Evolutionary conservation across 2,113 vertebrate genomes (phyloP), one percentile per base, ranked within the genome.

Genomic region (Plestiodon gilberti): DNA sequence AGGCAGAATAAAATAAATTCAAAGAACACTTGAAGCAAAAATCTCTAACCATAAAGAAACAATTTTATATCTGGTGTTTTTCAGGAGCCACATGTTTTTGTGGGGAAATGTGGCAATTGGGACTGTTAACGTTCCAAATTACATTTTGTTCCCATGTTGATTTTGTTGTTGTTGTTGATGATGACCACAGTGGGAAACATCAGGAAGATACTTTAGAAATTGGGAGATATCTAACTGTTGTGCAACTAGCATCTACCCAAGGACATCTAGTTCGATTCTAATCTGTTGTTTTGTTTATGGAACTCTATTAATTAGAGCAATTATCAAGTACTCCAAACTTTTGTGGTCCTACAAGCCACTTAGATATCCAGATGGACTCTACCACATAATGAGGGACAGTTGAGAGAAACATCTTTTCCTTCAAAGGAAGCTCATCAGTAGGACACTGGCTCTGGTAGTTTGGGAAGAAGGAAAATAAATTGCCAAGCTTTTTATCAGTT

Each of bases 71-170:
- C 38, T 67, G 25, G 75, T 6, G 35, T 69, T 57, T 69, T 57
- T 15, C 55, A 35, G 40, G n/a, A n/a, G 8, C 25, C 52, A 40
- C 23, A 48, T 14, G 2, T 69, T 78, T 8, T 28, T 59, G 9
- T 22, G n/a, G 28, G 18, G 35, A 22, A 55, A 78, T 3, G 20
- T 61, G 9, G 22, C 14, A 13, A 35, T 40, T 25, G 22, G 30
- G 17, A 23, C 6, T 87, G 65, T 75, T 35, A 76, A 40, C 10
- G 1, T 40, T 59, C 55, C 65, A 70, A 87, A 88, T 73, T 62
- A 30, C 64, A 87, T 84, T 93, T 93, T 91, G 86, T 76, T 82
- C 57, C 79, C 64, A 77, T 55, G 83, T 89, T 55, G 86, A 89
- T 91, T 82, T 90, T 89, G 85, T 81, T 87, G 83, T 86, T 89